Evolutionary conservation across 2,797 vertebrate genomes (phyloP), one percentile per base, ranked within the genome.

Genomic region (Sebastes taczanowskii): DNA sequence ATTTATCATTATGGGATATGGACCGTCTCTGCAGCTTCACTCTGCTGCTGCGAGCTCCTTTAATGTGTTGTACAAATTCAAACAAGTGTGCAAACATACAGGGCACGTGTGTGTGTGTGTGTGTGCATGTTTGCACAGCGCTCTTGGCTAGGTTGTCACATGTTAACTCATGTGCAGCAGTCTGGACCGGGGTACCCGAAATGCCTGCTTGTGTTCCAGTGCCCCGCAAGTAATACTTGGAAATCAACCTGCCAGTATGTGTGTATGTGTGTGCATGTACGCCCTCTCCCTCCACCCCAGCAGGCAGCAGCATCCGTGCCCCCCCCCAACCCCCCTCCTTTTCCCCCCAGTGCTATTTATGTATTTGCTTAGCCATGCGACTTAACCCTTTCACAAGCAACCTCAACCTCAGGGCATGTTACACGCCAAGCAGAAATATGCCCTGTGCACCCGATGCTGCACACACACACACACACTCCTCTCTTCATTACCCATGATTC

Each of bases 351-450:
- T 82, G 64, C 87, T 92, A 91, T 91, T 89, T 89, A 81, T 92
- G 86, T 85, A 84, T 88, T 89, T 89, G 83, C 82, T 86, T 84
- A 85, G 86, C 88, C 88, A 82, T 90, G 87, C 80, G 61, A 92
- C 73, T 88, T 90, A 92, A 92, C 93, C 86, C 91, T 85, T 90
- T 88, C 85, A 89, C 78, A 69, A 83, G 81, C 80, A 85, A 60
- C 74, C 84, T 89, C 75, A 70, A 90, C 86, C 84, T 86, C 8
- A 34, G 83, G 87, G 80, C 85, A 74, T 18, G 25, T 81, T 85
- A 82, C 80, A 85, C 68, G 59, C 62, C 74, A 64, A 82, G 86
- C 88, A 88, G 80, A 84, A 88, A 83, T 79, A 81, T 73, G 85
- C 73, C 82, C 82, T 71, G 13, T 83, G 86, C 62, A 7, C 78